phyloP scores from a whole-genome alignment of 2,797 vertebrate species.

The Clarias platycephalus region DNA sequence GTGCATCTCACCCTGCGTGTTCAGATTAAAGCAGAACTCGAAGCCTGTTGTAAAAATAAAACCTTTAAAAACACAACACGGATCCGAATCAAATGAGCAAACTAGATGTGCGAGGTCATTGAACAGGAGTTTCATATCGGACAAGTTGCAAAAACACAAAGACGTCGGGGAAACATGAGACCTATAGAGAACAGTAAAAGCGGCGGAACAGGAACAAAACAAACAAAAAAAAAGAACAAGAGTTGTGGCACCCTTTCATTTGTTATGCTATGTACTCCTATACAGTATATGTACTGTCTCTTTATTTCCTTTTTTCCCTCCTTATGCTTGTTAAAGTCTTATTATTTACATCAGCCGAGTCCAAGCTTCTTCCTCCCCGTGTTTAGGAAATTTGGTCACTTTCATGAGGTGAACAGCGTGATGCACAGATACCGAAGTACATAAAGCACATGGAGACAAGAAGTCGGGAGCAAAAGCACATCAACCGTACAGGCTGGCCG shows the following conservation, averaged over 20 bases:
- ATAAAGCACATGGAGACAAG: conserved; percentile 37
- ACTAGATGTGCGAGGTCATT: not conserved
- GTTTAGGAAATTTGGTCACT: conserved; percentile 60
- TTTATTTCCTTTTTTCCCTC: not conserved
- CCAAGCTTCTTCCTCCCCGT: conserved; percentile 58
- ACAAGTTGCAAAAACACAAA: conserved; percentile 52
- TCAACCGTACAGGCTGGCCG: conserved; percentile 57
- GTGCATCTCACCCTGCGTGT: not conserved
- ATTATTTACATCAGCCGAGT: conserved; percentile 44
- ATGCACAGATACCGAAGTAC: conserved; percentile 35
- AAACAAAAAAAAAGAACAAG: conserved; percentile 48
- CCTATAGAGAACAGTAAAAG: conserved; percentile 54
- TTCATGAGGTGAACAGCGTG: conserved; percentile 50
- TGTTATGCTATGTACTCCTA: conserved; percentile 51
- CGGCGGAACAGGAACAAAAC: conserved; percentile 58
- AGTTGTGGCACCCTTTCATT: conserved; percentile 75
- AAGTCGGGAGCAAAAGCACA: conserved; percentile 54
- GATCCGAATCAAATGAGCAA: conserved; percentile 3
- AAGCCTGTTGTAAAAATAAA: not conserved
- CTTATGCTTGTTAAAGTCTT: conserved; percentile 1
- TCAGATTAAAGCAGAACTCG: conserved; percentile 15
- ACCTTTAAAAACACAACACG: not conserved
- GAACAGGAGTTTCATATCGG: not conserved
- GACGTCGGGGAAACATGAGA: conserved; percentile 56
- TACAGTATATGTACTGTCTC: conserved; percentile 29